Evolutionary conservation across 2,888 invertebrate species (phyloP), one percentile per base, ranked within the genome.

Genomic region (Tachystola acroxantha): DNA sequence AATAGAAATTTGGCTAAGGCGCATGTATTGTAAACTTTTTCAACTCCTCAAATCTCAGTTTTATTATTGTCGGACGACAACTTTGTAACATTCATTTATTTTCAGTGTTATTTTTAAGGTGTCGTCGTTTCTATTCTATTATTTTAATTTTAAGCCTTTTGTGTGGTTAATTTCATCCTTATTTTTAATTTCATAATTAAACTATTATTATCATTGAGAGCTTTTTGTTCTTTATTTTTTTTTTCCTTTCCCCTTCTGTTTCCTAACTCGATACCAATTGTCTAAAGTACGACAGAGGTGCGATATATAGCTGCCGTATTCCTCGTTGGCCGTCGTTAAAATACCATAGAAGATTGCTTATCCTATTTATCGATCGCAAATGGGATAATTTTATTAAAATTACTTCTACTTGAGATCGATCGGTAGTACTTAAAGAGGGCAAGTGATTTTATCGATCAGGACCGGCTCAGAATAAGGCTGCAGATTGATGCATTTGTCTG

Each of bases 171-270:
- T 86, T 85, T 84, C 82, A 72, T 76, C 72, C 82, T 84, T 81
- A 84, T 79, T 82, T 80, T 84, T 82, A 81, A 72, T 82, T 85
- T 82, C 77, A 73, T 82, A 75, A 84, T 84, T 84, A 86, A 86
- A 84, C 74, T 80, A 80, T 79, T 79, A 81, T 85, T 80, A 78
- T 81, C 78, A 81, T 81, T 79, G 64, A 76, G 64, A 65, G 57
- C 59, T 76, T 79, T 80, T 81, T 71, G 75, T 79, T 78, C 60
- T 75, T 82, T 79, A 69, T 78, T 78, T 80, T 70, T 55, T 80
- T 69, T 55, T 50, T 52, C 64, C 64, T 58, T 65, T 61, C 54
- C 69, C 70, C 64, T 67, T 62, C 63, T 65, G 45, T 64, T 66
- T 61, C 60, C 51, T 64, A 16, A 27, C 10, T 10, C 20, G 9